A percentile compares a stretch with the other conserved stretches of the same genome.
Conservation (phyloP, 2,888 invertebrate genomes). For the Bibio marci region DNA sequence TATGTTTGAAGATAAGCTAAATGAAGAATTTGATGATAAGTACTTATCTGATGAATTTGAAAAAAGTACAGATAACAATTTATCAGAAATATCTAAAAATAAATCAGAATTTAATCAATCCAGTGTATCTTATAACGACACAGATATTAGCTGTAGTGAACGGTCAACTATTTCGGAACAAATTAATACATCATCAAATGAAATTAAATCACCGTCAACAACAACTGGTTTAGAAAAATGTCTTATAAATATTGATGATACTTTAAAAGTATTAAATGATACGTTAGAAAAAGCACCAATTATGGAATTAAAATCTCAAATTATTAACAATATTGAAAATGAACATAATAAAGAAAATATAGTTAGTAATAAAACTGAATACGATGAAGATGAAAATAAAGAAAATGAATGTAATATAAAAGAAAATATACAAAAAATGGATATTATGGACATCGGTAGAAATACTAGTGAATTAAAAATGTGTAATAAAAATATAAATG, state of each 20-base stretch:
- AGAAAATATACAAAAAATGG: neutral
- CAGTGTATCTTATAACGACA: neutral
- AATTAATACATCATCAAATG: neutral
- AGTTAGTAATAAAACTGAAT: too few species aligned
- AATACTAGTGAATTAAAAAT: neutral
- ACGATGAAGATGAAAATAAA: neutral
- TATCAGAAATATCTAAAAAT: constrained; percentile 1
- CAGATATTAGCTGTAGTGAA: neutral
- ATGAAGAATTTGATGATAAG: constrained; percentile 3
- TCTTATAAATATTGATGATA: constrained; percentile 14
- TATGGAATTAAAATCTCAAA: constrained; percentile 6
- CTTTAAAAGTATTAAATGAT: constrained; percentile 13
- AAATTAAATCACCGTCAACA: neutral
- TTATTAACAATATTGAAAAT: too few species aligned
- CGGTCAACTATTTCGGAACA: too few species aligned
- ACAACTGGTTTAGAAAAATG: constrained; percentile 13
- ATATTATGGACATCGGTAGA: neutral
- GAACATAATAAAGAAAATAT: too few species aligned
- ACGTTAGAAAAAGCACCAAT: constrained; percentile 11
- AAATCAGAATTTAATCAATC: neutral
- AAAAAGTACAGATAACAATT: constrained; percentile 2
- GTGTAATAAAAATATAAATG: constrained; percentile 3
- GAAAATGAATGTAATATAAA: neutral
- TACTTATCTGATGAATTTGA: constrained; percentile 5
- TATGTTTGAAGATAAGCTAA: neutral